Percentiles rank a stretch among this genome's conserved stretches.
These are phyloP conservation scores for Pachydiplax longipennis DNA, from an alignment of 2,888 invertebrate genomes.

Conservation along the genomic window DNA sequence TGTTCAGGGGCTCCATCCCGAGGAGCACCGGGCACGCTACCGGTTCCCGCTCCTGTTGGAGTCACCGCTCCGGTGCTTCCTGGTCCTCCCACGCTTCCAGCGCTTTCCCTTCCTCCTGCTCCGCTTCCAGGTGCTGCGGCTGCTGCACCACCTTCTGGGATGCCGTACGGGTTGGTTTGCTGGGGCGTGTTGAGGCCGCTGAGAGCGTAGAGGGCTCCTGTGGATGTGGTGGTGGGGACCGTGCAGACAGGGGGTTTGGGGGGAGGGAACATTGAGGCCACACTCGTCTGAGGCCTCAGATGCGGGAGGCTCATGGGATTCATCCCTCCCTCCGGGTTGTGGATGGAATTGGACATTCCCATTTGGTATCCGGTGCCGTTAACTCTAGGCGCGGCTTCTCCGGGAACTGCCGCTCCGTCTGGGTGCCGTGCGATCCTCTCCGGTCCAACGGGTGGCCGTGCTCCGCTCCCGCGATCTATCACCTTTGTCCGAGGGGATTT, in stretches of 20 bases:
- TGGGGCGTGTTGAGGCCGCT: conserved; percentile 66
- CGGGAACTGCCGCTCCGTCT: conserved; percentile 49
- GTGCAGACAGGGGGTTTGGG: conserved; percentile 75
- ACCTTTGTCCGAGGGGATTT: conserved; percentile 84
- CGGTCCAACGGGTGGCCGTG: neutral
- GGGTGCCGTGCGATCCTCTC: conserved; percentile 24
- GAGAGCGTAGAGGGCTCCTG: conserved; percentile 71
- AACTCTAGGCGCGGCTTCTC: conserved; percentile 48
- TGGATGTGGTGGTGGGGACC: conserved; percentile 62
- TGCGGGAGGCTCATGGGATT: conserved; percentile 69
- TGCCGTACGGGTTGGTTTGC: conserved; percentile 65
- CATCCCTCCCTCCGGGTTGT: conserved; percentile 62
- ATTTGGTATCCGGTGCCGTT: conserved; percentile 60
- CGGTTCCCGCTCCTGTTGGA: conserved; percentile 4
- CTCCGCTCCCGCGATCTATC: conserved; percentile 66
- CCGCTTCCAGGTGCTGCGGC: conserved; percentile 49
- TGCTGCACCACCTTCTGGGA: conserved; percentile 60
- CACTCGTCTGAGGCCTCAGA: conserved; percentile 72
- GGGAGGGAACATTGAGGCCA: conserved; percentile 78
- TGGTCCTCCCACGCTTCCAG: conserved; percentile 59
- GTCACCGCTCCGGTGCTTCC: conserved; percentile 46
- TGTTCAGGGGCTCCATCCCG: conserved; percentile 72
- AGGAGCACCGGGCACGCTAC: neutral
- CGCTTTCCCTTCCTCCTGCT: conserved; percentile 60
- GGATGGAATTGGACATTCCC: conserved; percentile 57